Percentiles rank a stretch among this genome's conserved stretches.
Conservation (phyloP, 2,888 invertebrate species). For the Drosophila testacea region DNA sequence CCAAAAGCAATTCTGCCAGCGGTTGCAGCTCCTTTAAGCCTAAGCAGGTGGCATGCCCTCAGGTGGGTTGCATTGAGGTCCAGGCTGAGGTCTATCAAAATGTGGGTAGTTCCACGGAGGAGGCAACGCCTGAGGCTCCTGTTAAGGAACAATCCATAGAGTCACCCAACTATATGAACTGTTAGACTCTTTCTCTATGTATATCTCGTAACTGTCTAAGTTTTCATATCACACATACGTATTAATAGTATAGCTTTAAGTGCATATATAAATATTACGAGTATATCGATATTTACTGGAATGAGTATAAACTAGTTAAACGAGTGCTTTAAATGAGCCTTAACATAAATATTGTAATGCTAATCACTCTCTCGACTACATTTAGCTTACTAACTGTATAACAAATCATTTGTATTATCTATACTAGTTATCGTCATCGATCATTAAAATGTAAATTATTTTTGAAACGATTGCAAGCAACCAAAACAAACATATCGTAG, state of each 20-base stretch:
- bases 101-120: slow-evolving; percentile 56
- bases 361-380: slow-evolving; percentile 28
- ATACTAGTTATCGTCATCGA: slow-evolving; percentile 37
- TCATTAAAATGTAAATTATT: slow-evolving; percentile 63
- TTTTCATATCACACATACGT: slow-evolving; percentile 27
- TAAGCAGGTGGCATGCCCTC: slow-evolving; percentile 78
- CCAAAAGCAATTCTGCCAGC: slow-evolving; percentile 74
- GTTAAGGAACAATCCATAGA: slow-evolving; percentile 30
- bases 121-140: slow-evolving; percentile 32
- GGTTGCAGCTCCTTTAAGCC: slow-evolving; percentile 84
- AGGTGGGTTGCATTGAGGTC: slow-evolving; percentile 77
- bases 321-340: slow-evolving; percentile 28
- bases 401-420: slow-evolving; percentile 14
- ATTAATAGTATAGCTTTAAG: slow-evolving; percentile 28
- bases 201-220: slow-evolving; percentile 37
- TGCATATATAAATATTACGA: slow-evolving; percentile 31
- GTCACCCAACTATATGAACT: slow-evolving; percentile 81
- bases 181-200: slow-evolving; percentile 50
- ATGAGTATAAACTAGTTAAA: slow-evolving; percentile 83
- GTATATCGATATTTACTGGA: slow-evolving; percentile 54
- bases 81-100: slow-evolving; percentile 84
- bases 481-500: slow-evolving; percentile 71
- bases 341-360: slow-evolving; percentile 23
- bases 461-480: slow-evolving; percentile 70
- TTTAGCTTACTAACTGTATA: slow-evolving; percentile 20